Base-by-base conservation (phyloP, 2,888 invertebrate species). In the Pilophorus perplexus region DNA sequence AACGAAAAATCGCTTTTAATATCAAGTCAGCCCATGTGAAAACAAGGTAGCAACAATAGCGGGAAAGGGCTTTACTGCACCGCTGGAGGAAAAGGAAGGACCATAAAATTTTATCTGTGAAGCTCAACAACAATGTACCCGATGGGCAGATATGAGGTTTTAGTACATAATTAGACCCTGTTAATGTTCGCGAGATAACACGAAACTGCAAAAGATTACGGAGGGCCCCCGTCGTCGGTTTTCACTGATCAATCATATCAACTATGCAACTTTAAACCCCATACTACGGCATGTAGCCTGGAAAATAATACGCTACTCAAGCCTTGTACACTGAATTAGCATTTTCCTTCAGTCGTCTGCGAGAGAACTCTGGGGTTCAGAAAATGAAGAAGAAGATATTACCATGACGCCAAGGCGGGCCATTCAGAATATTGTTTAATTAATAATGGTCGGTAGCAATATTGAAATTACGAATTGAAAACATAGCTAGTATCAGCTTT, bases 101-200 rank as follows among this genome's bases (percentile, higher is more conserved):
- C 38, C 62, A 62, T 62, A 62, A 62, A 62, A 33, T 46, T 62
- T 62, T 62, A 62, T 62, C 62, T 62, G 62, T 28, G 48, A 62
- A 62, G 46, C 62, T 23, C 8, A 22, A 37, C 64, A 70, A 69
- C 70, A 70, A 70, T 70, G 70, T 67, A 57, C 40, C 33, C 66
- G 70, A 70, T 70, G 69, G 50, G 50, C 67, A 60, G 71, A 71
- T 71, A 71, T 62, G 50, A 38, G 59, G 16, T 71, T 59, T 71
- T 69, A 71, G 68, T 68, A 54, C 68, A 71, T 71, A 71, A 71
- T 71, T 71, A 71, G 48, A 33, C 33, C 28, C 38, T 12, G 62
- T 62, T 62, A 62, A 62, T 62, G 62, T 50, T 46, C 33, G 12
- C n/a, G 23, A 62, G 62, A 62, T 62, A 62, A 46, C 23, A 25